Conservation (phyloP, 2,888 invertebrate genomes). For the Embidobia sp. region DNA sequence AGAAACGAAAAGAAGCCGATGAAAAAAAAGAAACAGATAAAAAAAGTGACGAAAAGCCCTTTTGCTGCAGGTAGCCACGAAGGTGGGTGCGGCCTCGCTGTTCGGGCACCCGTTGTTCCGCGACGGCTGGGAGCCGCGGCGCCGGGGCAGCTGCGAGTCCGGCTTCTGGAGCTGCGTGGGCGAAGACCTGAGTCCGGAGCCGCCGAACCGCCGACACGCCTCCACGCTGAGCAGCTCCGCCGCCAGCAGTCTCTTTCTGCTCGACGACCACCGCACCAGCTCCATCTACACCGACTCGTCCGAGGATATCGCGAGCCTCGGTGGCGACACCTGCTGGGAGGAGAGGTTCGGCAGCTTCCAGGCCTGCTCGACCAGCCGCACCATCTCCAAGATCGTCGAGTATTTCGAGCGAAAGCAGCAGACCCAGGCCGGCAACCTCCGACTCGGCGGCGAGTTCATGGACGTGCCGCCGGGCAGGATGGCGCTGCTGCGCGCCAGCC, state of each 20-base stretch:
- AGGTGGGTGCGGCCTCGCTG: conserved; percentile 83
- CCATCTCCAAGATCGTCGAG: conserved; percentile 92
- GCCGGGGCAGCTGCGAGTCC: conserved; percentile 93
- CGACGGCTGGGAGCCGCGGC: conserved; percentile 83
- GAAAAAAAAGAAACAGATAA: not conserved
- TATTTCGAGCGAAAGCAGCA: conserved; percentile 90
- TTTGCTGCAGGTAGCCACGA: conserved; percentile 76
- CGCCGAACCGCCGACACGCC: conserved; percentile 78
- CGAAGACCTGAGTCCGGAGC: conserved; percentile 85
- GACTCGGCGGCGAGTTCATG: conserved; percentile 73
- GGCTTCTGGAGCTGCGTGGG: conserved; percentile 95
- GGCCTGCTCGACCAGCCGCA: conserved; percentile 79
- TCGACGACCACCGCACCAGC: conserved; percentile 87
- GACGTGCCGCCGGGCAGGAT: conserved; percentile 76
- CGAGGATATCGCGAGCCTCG: conserved; percentile 91
- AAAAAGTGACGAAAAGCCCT: not conserved
- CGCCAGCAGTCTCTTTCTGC: conserved; percentile 83
- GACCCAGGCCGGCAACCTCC: conserved; percentile 76
- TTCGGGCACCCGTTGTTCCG: conserved; percentile 84
- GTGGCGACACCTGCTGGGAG: conserved; percentile 89
- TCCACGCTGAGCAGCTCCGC: conserved; percentile 82
- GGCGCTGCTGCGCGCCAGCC: conserved; percentile 76
- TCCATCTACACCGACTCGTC: conserved; percentile 94
- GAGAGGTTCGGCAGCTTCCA: conserved; percentile 84
- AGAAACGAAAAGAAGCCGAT: no score